A percentile compares a stretch with the other conserved stretches of the same genome.
Evolutionary conservation across 1,140 invertebrate genomes (phyloP).

Genomic region (Latrodectus geometricus): DNA sequence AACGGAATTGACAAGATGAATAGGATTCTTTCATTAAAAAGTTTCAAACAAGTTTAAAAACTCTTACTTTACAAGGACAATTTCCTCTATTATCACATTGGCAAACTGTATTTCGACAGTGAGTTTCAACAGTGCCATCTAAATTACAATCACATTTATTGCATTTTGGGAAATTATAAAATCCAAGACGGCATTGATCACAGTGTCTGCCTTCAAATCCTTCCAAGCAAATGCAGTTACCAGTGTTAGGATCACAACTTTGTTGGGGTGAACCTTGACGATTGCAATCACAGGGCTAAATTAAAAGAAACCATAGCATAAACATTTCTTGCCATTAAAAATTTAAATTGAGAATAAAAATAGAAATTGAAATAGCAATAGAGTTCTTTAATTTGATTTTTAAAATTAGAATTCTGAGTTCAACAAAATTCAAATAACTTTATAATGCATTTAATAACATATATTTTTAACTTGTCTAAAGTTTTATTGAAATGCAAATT

Average conservation of each 20-base stretch:
- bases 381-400: too few relatives aligned
- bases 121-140: constrained; percentile 75
- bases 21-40: too few relatives aligned
- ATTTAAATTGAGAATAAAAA: too few relatives aligned
- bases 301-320: not conserved
- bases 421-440: too few relatives aligned
- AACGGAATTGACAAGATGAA: too few relatives aligned
- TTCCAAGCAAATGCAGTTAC: constrained; percentile 83
- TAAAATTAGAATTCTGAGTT: too few relatives aligned
- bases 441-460: too few relatives aligned
- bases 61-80: constrained; percentile 84
- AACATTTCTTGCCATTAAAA: too few relatives aligned
- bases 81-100: constrained; percentile 82
- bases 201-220: constrained; percentile 88
- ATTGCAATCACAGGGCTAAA: constrained; percentile 78
- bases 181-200: constrained; percentile 82
- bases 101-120: constrained; percentile 72
- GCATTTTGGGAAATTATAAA: constrained; percentile 91
- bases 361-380: too few relatives aligned
- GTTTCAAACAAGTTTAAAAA: not conserved
- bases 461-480: too few relatives aligned
- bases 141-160: constrained; percentile 82
- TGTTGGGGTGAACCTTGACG: constrained; percentile 76
- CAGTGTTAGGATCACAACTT: constrained; percentile 81
- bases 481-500: too few relatives aligned